Evolutionary conservation across 1,140 invertebrate species (phyloP), one percentile per base, ranked within the genome.

Genomic region (Lepidostoma basale): DNA sequence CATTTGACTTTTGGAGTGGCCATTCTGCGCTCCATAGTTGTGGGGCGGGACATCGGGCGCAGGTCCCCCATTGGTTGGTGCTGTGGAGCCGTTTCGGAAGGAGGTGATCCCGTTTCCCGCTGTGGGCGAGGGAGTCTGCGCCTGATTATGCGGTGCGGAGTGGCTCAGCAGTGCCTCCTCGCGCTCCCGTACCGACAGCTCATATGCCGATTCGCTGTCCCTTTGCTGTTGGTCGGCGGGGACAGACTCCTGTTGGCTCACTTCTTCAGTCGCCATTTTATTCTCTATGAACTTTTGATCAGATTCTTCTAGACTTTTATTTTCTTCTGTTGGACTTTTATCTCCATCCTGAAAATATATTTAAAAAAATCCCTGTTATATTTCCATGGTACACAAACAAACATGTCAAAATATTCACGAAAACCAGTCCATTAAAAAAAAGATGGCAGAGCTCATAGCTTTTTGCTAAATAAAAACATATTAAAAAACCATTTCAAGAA

Each of bases 1-100:
- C 36, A 69, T 73, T 67, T 73, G 64, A 70, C 66, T 70, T 70
- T 73, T 73, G 62, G 62, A 70, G 68, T 73, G 72, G 30, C 72
- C 72, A 49, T 73, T 73, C 52, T 73, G 72, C 20, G 66, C 65
- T 25, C 49, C 56, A 22, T 73, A 69, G 30, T 45, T 54, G 49
- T 66, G n/a, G 22, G 20, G 33, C 45, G 56, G 52, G 36, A 68
- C 63, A 28, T 58, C 58, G 47, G 66, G 59, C 2, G 39, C 30
- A 8, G 56, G 54, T 18, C 36, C 58, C 26, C 70, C 70, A 40
- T 72, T 73, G 36, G 70, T 66, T 9, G 69, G 30, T 16, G 42
- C 26, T 20, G 67, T 20, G n/a, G 56, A 58, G 25, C 70, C 70
- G 23, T 73, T 73, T 23, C 69, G 70, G 39, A 69, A 66, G 4